Evolutionary conservation across 1,140 invertebrate genomes (phyloP).

Genomic region (Globodera rostochiensis): DNA sequence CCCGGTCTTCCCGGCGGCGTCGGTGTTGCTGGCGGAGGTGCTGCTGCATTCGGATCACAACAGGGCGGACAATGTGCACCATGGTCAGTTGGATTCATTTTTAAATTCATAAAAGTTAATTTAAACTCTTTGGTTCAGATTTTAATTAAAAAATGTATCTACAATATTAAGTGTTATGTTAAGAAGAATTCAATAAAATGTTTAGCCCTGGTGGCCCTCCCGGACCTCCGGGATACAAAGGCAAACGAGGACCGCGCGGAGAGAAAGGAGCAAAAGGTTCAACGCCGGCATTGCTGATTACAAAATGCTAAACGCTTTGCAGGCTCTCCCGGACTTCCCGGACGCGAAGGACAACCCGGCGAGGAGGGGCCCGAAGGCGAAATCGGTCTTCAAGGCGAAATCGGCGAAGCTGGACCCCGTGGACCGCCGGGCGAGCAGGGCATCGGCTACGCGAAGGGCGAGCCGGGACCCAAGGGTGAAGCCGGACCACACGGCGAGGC

Average conservation of each 20-base stretch:
- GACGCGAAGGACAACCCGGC: conserved; percentile 35
- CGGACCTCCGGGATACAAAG: conserved; percentile 39
- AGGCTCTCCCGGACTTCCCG: conserved; percentile 27
- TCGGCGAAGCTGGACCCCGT: conserved; percentile 13
- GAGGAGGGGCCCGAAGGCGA: conserved; percentile 27
- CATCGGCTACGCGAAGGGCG: conserved; percentile 20
- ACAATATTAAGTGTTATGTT: neutral
- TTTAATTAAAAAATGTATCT: no score
- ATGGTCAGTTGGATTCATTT: neutral
- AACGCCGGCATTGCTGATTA: neutral
- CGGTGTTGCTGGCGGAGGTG: conserved; percentile 18
- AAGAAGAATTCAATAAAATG: neutral
- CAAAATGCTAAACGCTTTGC: neutral
- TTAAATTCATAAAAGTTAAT: no score
- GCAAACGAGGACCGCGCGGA: conserved; percentile 34
- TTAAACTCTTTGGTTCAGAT: no score
- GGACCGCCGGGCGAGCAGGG: conserved; percentile 33
- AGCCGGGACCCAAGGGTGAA: conserved; percentile 28
- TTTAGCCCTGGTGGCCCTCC: conserved; percentile 39
- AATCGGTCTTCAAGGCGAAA: conserved; percentile 7
- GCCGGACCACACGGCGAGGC: conserved; percentile 21
- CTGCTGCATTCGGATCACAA: neutral
- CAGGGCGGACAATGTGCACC: neutral
- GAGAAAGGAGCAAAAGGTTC: conserved; percentile 37
- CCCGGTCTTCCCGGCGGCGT: conserved; percentile 18